Evolutionary conservation across 2,888 invertebrate species (phyloP).

Genomic region (Eupithecia tripunctaria): DNA sequence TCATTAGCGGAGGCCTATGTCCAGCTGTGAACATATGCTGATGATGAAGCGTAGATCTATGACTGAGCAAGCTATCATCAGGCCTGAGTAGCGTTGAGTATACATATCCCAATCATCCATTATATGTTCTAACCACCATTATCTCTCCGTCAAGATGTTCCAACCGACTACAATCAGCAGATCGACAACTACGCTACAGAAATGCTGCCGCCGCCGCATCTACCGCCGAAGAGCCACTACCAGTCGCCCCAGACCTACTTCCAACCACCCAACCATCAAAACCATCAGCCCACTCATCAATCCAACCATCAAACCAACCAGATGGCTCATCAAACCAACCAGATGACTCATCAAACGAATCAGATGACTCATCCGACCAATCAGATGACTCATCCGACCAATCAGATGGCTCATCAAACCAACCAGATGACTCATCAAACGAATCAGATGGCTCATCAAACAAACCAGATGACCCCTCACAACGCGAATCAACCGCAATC

Average conservation of each 20-base stretch:
- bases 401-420: conserved; percentile 56
- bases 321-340: conserved; percentile 8
- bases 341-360: conserved; percentile 1
- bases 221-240: conserved; percentile 75
- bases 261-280: conserved; percentile 36
- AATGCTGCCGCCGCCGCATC: conserved; percentile 72
- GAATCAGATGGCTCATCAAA: conserved; percentile 12
- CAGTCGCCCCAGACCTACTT: conserved; percentile 62
- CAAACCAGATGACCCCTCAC: too few species aligned
- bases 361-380: not conserved
- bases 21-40: too few species aligned
- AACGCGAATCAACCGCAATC: conserved; percentile 38
- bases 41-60: not conserved
- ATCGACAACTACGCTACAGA: conserved; percentile 79
- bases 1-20: too few species aligned
- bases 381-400: conserved; percentile 50
- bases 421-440: conserved; percentile 33
- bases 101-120: not conserved
- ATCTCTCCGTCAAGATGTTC: conserved; percentile 63
- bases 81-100: not conserved
- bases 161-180: conserved; percentile 79
- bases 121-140: conserved; percentile 58
- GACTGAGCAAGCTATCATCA: not conserved
- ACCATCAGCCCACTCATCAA: conserved; percentile 13
- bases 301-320: conserved; percentile 13